Evolutionary conservation across 1,140 invertebrate genomes (phyloP).

Genomic region (Chironomus striatipennis): DNA sequence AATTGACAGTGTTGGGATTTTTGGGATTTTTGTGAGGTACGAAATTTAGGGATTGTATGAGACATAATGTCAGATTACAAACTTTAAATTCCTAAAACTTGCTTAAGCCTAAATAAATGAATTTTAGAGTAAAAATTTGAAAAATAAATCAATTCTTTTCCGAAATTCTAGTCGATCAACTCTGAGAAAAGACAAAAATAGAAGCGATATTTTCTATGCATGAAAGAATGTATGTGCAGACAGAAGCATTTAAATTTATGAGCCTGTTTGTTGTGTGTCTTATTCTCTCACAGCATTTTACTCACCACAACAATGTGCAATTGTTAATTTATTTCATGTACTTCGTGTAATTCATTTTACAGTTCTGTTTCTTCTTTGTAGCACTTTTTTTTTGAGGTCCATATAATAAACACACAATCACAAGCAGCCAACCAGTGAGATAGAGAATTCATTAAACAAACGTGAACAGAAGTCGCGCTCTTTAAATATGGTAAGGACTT

Average conservation of each 20-base stretch:
- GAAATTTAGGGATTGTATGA: no score
- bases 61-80: no score
- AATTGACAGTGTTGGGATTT: no score
- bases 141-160: no score
- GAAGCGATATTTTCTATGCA: no score
- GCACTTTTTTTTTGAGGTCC: not conserved
- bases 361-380: not conserved
- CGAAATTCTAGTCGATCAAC: no score
- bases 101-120: no score
- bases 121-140: no score
- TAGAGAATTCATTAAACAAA: not conserved
- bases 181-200: no score
- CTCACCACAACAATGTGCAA: slow-evolving; percentile 6
- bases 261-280: not conserved
- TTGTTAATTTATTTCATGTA: slow-evolving; percentile 23
- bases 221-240: not conserved
- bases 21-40: no score
- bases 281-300: not conserved
- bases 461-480: not conserved
- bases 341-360: slow-evolving; percentile 2
- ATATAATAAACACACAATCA: not conserved
- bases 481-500: not conserved
- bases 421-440: not conserved
- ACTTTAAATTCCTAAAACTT: no score
- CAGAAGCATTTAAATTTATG: slow-evolving; percentile 19